These are phyloP conservation scores for Sorex maritimensis DNA, from an alignment of 2,797 vertebrate species.

Conservation along the genomic window DNA sequence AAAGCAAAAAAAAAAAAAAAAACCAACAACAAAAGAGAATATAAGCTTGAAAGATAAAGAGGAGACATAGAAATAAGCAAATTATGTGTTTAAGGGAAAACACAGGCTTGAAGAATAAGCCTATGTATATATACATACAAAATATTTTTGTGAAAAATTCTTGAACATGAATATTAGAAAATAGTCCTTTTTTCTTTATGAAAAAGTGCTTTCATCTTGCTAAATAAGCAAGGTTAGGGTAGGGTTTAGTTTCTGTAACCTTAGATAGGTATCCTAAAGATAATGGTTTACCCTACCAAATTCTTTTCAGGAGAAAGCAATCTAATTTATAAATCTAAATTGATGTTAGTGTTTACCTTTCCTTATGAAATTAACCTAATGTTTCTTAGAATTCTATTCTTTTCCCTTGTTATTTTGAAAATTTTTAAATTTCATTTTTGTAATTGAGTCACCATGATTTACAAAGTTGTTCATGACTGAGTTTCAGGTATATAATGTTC, in stretches of 20 bases:
- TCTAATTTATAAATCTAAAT: slow-evolving; percentile 54
- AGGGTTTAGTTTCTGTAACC: slow-evolving; percentile 46
- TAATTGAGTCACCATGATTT: too few species aligned
- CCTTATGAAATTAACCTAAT: slow-evolving; percentile 14
- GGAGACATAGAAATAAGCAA: too few species aligned
- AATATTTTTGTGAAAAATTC: slow-evolving; percentile 60
- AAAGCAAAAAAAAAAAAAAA: too few species aligned
- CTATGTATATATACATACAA: too few species aligned
- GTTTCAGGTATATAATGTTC: too few species aligned
- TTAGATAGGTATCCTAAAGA: slow-evolving; percentile 47
- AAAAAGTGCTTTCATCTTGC: slow-evolving; percentile 47
- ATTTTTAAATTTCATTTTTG: background rate
- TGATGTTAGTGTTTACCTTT: slow-evolving; percentile 10
- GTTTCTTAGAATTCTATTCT: slow-evolving; percentile 54
- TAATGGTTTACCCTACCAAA: slow-evolving; percentile 32
- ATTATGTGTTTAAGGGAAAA: too few species aligned
- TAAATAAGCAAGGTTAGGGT: slow-evolving; percentile 23
- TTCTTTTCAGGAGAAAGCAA: slow-evolving; percentile 59
- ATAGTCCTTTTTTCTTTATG: slow-evolving; percentile 55
- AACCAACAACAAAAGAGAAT: too few species aligned
- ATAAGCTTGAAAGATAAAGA: too few species aligned
- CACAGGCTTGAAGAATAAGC: too few species aligned
- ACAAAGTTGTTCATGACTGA: too few species aligned
- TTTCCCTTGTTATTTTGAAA: slow-evolving; percentile 55
- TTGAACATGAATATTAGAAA: slow-evolving; percentile 26